phyloP scores from a whole-genome alignment of 2,797 vertebrate species.

The Coccyzus lansbergi region DNA sequence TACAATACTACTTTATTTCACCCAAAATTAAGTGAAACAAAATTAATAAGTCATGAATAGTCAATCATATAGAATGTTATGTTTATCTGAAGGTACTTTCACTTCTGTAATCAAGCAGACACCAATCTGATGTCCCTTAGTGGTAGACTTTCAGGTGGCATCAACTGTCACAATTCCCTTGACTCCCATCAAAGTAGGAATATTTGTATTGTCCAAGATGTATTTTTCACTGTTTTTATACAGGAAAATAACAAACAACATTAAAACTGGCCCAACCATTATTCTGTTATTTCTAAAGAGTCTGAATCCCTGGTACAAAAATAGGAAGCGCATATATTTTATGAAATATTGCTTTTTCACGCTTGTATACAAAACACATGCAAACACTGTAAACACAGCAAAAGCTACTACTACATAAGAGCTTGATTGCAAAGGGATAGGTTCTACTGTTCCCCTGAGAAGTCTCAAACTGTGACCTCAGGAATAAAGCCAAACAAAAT shows the following conservation, averaged over 20 bases:
- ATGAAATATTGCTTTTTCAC: rapidly evolving
- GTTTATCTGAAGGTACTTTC: not conserved
- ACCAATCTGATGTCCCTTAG: not conserved
- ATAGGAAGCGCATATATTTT: rapidly evolving
- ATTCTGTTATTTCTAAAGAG: not conserved
- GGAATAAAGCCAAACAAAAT: not conserved
- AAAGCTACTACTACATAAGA: not conserved
- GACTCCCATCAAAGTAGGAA: rapidly evolving
- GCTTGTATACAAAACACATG: rapidly evolving
- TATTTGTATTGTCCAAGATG: not conserved
- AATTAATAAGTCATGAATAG: not conserved
- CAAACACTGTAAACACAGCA: not conserved
- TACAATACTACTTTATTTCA: not conserved
- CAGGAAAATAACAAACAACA: not conserved
- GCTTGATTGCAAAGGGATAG: not conserved
- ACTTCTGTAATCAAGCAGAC: not conserved
- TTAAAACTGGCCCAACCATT: not conserved
- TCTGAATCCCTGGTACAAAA: not conserved
- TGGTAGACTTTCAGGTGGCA: not conserved
- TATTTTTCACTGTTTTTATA: not conserved
- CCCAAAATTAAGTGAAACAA: not conserved
- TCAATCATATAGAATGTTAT: not conserved
- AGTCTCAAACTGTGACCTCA: not conserved
- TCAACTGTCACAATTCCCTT: not conserved
- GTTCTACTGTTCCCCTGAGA: not conserved